These are phyloP conservation scores for Ivindomyrus marchei DNA, from an alignment of 2,113 vertebrate genomes.

Conservation along the genomic window DNA sequence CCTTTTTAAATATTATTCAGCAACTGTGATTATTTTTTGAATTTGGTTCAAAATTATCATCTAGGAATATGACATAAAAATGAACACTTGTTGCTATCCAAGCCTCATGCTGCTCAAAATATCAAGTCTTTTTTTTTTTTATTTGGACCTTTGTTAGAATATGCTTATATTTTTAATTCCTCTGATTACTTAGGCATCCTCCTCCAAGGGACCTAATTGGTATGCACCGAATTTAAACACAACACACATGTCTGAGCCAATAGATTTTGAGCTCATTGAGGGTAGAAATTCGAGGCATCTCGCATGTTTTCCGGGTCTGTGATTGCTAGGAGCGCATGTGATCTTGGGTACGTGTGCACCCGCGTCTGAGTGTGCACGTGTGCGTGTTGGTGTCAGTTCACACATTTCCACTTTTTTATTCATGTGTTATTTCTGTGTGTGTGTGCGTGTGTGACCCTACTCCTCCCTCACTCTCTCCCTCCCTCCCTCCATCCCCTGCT, in stretches of 20 bases:
- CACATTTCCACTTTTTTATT: neutral
- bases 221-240: neutral
- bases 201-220: neutral
- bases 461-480: neutral
- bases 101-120: neutral
- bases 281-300: neutral
- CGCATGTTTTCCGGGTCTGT: neutral
- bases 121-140: neutral
- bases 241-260: neutral
- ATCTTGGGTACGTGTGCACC: neutral
- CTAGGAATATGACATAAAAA: neutral
- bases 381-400: neutral
- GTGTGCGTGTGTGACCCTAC: neutral
- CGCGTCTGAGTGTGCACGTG: neutral
- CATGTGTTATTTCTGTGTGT: neutral
- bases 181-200: neutral
- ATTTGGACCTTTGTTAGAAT: neutral
- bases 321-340: neutral
- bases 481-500: constrained; percentile 38
- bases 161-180: neutral
- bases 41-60: neutral
- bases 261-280: neutral
- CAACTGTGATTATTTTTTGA: neutral
- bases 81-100: neutral
- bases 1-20: neutral